phyloP scores from a whole-genome alignment of 2,797 vertebrate genomes.

The Bryconaethiops microstoma region DNA sequence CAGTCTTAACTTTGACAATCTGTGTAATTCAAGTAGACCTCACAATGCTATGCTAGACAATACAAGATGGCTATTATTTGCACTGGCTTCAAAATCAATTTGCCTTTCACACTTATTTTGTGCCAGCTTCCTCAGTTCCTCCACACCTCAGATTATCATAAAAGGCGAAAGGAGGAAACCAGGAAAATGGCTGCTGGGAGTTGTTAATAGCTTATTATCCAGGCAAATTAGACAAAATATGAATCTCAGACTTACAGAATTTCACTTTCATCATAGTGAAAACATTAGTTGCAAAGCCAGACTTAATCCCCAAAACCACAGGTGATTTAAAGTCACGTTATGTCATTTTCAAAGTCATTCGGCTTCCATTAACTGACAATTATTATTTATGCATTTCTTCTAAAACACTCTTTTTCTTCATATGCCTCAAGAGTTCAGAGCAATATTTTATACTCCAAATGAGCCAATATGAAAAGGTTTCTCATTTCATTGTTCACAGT shows the following conservation, averaged over 20 bases:
- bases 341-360: background rate
- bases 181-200: background rate
- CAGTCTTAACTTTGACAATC: conserved; percentile 9
- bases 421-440: background rate
- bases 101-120: background rate
- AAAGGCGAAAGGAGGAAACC: background rate
- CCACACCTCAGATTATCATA: background rate
- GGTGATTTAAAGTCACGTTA: background rate
- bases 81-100: conserved; percentile 6
- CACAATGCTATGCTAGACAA: conserved; percentile 14
- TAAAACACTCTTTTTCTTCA: background rate
- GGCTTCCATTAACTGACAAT: conserved; percentile 4
- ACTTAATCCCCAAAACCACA: background rate
- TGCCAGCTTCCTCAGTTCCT: conserved; percentile 1
- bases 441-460: conserved; percentile 3
- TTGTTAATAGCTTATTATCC: background rate
- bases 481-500: conserved; percentile 6
- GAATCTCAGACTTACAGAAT: background rate
- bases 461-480: background rate
- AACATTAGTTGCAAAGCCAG: background rate
- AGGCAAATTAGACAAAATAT: background rate
- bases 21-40: conserved; percentile 19
- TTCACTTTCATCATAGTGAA: background rate
- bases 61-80: conserved; percentile 2
- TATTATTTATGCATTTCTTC: background rate